Evolutionary conservation across 2,888 invertebrate genomes (phyloP).

Genomic region (Baccha elongata): DNA sequence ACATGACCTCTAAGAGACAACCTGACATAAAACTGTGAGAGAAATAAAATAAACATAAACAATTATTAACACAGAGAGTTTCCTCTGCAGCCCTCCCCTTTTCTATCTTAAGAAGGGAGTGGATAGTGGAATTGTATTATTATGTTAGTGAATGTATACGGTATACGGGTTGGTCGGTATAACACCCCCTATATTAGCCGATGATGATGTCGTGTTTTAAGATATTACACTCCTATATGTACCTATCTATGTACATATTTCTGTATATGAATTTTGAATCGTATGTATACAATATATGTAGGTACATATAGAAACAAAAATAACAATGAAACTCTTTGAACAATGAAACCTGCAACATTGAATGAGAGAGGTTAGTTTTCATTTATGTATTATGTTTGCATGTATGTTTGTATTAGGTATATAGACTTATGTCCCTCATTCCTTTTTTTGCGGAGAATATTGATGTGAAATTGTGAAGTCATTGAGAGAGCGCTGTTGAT

Average conservation of each 20-base stretch:
- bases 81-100: background rate
- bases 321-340: constrained; percentile 60
- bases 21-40: constrained; percentile 60
- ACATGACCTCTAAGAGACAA: constrained; percentile 72
- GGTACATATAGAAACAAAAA: constrained; percentile 19
- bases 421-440: too few relatives aligned
- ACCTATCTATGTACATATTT: constrained; percentile 9
- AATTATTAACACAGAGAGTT: constrained; percentile 52
- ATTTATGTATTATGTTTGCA: constrained; percentile 17
- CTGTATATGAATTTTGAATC: background rate
- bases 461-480: background rate
- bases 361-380: constrained; percentile 64
- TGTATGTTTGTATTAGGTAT: background rate
- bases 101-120: constrained; percentile 30
- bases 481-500: constrained; percentile 35
- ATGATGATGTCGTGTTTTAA: constrained; percentile 40
- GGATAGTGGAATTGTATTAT: constrained; percentile 35
- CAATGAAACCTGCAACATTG: constrained; percentile 45
- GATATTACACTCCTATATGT: constrained; percentile 4
- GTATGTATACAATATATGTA: constrained; percentile 6
- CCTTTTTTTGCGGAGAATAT: background rate
- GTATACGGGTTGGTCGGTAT: constrained; percentile 16
- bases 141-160: constrained; percentile 16
- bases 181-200: constrained; percentile 37
- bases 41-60: constrained; percentile 70